Evolutionary conservation across 2,888 invertebrate genomes (phyloP).

Genomic region (Orchestes rusci): DNA sequence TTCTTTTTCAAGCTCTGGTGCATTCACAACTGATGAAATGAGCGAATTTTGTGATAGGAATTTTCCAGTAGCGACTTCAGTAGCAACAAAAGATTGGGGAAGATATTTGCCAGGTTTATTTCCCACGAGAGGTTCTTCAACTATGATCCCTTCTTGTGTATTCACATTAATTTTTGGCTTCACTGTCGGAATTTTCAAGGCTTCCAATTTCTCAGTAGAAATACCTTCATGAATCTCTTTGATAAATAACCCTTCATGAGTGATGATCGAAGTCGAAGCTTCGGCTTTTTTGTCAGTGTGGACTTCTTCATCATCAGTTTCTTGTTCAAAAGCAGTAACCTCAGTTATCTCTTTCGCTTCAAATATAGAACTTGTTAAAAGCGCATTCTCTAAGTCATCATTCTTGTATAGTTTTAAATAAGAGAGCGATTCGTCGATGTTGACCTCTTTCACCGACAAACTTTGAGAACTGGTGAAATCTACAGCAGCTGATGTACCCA

Average conservation of each 20-base stretch:
- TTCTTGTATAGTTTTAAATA: no score
- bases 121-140: slow-evolving; percentile 62
- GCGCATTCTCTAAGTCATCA: no score
- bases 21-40: slow-evolving; percentile 56
- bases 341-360: slow-evolving; percentile 62
- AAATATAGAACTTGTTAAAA: no score
- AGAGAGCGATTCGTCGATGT: no score
- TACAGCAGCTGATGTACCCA: slow-evolving; percentile 42
- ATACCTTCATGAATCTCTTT: slow-evolving; percentile 56
- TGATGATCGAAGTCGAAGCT: slow-evolving; percentile 52
- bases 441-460: slow-evolving; percentile 46
- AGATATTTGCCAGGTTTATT: slow-evolving; percentile 70
- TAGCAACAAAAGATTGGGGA: slow-evolving; percentile 71
- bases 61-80: slow-evolving; percentile 63
- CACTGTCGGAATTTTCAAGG: slow-evolving; percentile 45
- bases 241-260: slow-evolving; percentile 58
- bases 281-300: slow-evolving; percentile 46
- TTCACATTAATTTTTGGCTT: slow-evolving; percentile 57
- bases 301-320: slow-evolving; percentile 46
- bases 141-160: slow-evolving; percentile 55
- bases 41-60: slow-evolving; percentile 60
- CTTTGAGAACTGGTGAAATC: slow-evolving; percentile 46
- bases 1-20: slow-evolving; percentile 63
- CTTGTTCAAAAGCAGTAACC: slow-evolving; percentile 54
- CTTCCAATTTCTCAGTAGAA: slow-evolving; percentile 52